These are phyloP conservation scores for Salvelinus fontinalis DNA, from an alignment of 2,113 vertebrate genomes.

Conservation along the genomic window DNA sequence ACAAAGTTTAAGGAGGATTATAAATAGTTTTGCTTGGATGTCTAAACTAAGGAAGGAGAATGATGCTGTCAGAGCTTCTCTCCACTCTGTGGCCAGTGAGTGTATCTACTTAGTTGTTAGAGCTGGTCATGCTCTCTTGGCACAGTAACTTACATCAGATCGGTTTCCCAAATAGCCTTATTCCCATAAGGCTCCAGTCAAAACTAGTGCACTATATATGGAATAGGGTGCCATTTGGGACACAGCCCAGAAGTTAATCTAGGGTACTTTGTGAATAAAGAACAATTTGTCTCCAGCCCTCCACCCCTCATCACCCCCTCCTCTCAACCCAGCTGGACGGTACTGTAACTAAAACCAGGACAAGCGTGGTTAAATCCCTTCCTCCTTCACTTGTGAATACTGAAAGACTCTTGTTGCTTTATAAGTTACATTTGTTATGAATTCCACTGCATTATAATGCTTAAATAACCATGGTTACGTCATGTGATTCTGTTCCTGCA, in stretches of 20 bases:
- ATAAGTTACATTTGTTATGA: background rate
- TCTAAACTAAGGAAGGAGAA: conserved; percentile 27
- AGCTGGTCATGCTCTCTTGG: too few species aligned
- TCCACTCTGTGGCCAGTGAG: conserved; percentile 32
- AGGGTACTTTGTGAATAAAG: conserved; percentile 30
- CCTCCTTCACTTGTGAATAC: conserved; percentile 15
- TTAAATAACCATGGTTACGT: conserved; percentile 10
- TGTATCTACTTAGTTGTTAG: conserved; percentile 13
- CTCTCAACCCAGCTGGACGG: background rate
- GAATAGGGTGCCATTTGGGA: conserved; percentile 22
- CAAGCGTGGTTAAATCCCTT: conserved; percentile 9
- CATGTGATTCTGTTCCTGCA: background rate
- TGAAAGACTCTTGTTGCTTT: conserved; percentile 3
- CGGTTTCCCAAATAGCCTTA: too few species aligned
- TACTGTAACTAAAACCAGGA: conserved; percentile 4
- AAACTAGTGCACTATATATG: too few species aligned
- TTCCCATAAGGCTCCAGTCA: conserved; percentile 25
- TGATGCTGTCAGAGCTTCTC: conserved; percentile 48
- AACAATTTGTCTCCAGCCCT: conserved; percentile 10
- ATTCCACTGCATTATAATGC: conserved; percentile 1
- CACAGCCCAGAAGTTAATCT: conserved; percentile 36
- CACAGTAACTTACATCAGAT: too few species aligned
- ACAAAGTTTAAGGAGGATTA: conserved; percentile 64
- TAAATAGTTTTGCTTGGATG: conserved; percentile 53
- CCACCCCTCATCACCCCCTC: background rate